A percentile compares a stretch with the other conserved stretches of the same genome.
Evolutionary conservation across 2,888 invertebrate species (phyloP).

Genomic region (Mesochorus sp.): DNA sequence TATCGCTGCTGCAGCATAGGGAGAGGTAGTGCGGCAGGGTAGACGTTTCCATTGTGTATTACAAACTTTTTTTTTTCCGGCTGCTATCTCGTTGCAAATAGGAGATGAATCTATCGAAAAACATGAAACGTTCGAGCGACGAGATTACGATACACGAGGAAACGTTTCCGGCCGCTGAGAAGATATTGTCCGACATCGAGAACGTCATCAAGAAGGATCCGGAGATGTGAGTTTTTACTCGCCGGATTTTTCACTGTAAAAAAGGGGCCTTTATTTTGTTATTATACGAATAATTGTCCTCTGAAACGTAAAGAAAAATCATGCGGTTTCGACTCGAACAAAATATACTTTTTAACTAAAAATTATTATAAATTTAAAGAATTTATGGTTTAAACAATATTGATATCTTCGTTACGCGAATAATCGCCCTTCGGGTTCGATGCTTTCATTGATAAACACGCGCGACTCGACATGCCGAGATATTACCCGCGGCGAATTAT

Average conservation of each 20-base stretch:
- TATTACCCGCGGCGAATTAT: background rate
- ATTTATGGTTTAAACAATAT: background rate
- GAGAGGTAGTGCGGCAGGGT: too few relatives aligned
- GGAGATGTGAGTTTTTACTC: conserved; percentile 87
- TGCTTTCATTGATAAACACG: conserved; percentile 44
- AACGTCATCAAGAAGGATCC: conserved; percentile 89
- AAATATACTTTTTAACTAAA: too few relatives aligned
- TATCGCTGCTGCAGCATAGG: too few relatives aligned
- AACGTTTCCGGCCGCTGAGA: conserved; percentile 89
- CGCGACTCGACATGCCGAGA: background rate
- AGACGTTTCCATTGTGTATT: too few relatives aligned
- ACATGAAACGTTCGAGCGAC: conserved; percentile 68
- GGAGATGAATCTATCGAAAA: conserved; percentile 67
- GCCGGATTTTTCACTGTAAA: conserved; percentile 7
- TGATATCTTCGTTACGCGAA: background rate
- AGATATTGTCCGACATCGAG: conserved; percentile 91
- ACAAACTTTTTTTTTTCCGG: too few relatives aligned
- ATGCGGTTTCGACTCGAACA: too few relatives aligned
- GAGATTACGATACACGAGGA: conserved; percentile 84
- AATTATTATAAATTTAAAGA: background rate
- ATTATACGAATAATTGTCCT: background rate
- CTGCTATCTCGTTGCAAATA: too few relatives aligned
- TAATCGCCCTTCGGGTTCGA: conserved; percentile 1
- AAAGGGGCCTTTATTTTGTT: conserved; percentile 44
- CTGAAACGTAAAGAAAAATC: background rate